Percentiles rank a stretch among this genome's conserved stretches.
Evolutionary conservation across 2,113 vertebrate genomes (phyloP).

Genomic region (Rhabdornis inornatus): DNA sequence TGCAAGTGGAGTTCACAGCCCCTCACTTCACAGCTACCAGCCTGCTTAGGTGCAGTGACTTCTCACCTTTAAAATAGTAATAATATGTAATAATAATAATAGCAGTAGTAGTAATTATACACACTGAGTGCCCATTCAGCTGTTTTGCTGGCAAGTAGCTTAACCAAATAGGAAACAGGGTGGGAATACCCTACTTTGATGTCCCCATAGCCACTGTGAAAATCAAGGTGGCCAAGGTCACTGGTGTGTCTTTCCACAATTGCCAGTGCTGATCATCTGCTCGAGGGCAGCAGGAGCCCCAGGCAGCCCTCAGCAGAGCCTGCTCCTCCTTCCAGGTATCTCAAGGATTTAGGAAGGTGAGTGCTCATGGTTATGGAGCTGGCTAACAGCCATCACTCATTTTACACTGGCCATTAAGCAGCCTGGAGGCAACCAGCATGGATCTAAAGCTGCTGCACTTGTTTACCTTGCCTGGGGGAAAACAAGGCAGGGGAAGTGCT

Average conservation of each 20-base stretch:
- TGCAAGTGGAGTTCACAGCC: rapidly evolving
- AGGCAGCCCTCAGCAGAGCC: neutral
- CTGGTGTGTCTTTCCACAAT: rapidly evolving
- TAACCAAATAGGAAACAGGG: neutral
- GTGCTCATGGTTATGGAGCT: neutral
- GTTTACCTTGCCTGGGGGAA: neutral
- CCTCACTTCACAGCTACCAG: neutral
- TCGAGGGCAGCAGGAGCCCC: neutral
- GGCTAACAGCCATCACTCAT: neutral
- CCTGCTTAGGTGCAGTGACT: neutral
- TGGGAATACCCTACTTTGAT: neutral
- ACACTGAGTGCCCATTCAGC: neutral
- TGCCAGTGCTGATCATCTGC: neutral
- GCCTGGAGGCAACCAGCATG: neutral
- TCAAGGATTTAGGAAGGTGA: slow-evolving; percentile 46
- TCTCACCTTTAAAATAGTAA: neutral
- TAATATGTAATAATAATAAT: neutral
- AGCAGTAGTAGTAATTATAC: neutral
- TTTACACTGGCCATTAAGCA: slow-evolving; percentile 11
- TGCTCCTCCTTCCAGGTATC: neutral
- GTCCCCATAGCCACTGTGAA: neutral
- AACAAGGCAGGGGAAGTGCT: neutral
- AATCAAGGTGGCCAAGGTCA: neutral
- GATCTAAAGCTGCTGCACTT: neutral
- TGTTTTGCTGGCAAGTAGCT: neutral